Evolutionary conservation across 2,113 vertebrate species (phyloP).

Genomic region (Mormyrus iriodes): DNA sequence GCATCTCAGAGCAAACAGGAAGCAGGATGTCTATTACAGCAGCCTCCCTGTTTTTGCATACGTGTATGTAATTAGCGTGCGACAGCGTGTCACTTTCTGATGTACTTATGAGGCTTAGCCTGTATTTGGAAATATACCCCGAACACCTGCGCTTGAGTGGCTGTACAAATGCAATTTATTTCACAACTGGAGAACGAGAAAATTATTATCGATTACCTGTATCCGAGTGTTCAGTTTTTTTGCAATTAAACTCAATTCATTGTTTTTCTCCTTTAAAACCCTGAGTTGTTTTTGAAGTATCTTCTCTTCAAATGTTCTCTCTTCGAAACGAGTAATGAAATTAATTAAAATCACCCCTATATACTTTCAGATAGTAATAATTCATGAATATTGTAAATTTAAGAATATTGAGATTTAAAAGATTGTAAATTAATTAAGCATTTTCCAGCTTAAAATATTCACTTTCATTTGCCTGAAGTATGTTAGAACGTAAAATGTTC

Average conservation of each 20-base stretch:
- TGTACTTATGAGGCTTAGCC: neutral
- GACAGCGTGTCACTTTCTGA: neutral
- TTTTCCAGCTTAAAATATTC: neutral
- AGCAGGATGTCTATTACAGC: neutral
- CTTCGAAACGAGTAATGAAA: neutral
- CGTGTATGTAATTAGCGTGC: neutral
- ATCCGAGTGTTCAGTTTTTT: neutral
- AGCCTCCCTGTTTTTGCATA: neutral
- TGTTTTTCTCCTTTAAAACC: neutral
- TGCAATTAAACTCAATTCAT: slow-evolving; percentile 1
- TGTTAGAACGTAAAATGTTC: neutral
- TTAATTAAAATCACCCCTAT: neutral
- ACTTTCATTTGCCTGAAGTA: neutral
- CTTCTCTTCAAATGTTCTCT: slow-evolving; percentile 10
- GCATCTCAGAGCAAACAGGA: neutral
- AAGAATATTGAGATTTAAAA: neutral
- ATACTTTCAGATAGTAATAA: neutral
- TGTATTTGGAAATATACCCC: neutral
- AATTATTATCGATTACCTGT: slow-evolving; percentile 7
- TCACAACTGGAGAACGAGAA: neutral
- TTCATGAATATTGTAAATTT: neutral
- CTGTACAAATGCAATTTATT: neutral
- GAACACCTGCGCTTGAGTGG: neutral
- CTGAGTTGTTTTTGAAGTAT: slow-evolving; percentile 17
- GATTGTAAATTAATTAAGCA: neutral